Evolutionary conservation across 2,113 vertebrate species (phyloP).

Genomic region (Arizona elegans): DNA sequence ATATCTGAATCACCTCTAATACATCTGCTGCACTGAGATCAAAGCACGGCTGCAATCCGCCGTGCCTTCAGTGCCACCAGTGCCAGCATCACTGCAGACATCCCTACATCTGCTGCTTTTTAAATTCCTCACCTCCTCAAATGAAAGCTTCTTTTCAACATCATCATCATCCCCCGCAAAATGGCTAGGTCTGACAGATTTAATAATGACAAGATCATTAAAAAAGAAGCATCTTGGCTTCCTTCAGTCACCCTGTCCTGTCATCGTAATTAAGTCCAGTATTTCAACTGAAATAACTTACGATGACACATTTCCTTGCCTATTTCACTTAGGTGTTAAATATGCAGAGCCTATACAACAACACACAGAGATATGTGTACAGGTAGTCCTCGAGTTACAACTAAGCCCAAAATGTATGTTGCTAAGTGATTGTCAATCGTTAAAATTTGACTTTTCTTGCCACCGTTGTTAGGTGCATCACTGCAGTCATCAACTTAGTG

Average conservation of each 20-base stretch:
- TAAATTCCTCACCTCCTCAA: neutral
- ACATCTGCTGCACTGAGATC: neutral
- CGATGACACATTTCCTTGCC: constrained; percentile 8
- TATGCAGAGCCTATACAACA: neutral
- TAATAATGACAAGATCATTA: neutral
- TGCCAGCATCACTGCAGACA: neutral
- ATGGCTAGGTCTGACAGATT: neutral
- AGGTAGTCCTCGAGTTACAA: no score
- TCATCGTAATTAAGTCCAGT: constrained; percentile 5
- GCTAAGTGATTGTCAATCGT: no score
- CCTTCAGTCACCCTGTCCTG: neutral
- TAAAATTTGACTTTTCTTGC: no score
- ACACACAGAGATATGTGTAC: neutral
- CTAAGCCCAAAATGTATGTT: no score
- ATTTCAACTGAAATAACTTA: constrained; percentile 2
- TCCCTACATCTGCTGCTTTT: neutral
- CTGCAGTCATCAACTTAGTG: no score
- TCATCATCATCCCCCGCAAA: neutral
- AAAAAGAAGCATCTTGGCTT: neutral
- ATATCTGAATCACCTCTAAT: neutral
- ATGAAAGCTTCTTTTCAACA: neutral
- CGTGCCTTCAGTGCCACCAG: neutral
- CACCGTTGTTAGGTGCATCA: no score
- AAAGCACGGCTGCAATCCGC: neutral
- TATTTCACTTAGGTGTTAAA: constrained; percentile 10